These are phyloP conservation scores for Marronus borbonicus DNA, from an alignment of 2,888 invertebrate genomes.

Conservation along the genomic window DNA sequence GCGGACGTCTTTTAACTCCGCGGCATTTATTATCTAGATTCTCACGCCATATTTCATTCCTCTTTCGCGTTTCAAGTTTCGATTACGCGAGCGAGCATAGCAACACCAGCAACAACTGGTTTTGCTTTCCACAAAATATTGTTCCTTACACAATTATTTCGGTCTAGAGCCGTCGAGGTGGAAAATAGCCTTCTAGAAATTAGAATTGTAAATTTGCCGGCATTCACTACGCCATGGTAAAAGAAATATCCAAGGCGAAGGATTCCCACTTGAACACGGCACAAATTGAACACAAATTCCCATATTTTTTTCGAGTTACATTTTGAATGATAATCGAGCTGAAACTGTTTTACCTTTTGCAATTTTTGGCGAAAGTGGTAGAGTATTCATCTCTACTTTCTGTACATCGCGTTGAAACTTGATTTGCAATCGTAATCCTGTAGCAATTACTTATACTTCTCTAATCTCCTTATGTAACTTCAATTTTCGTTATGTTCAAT, in stretches of 20 bases:
- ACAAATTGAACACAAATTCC: constrained; percentile 43
- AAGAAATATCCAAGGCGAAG: constrained; percentile 28
- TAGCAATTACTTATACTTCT: no score
- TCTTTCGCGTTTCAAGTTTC: constrained; percentile 40
- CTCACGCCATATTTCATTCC: constrained; percentile 42
- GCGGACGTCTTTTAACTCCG: constrained; percentile 39
- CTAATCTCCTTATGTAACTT: no score
- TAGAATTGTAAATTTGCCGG: constrained; percentile 48
- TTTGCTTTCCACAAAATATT: constrained; percentile 44
- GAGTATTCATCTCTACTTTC: no score
- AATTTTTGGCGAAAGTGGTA: not conserved
- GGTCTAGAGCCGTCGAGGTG: constrained; percentile 44
- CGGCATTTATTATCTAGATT: constrained; percentile 44
- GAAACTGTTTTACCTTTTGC: not conserved
- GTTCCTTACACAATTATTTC: constrained; percentile 47
- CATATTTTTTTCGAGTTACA: constrained; percentile 15
- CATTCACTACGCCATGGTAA: constrained; percentile 28
- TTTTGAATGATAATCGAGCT: constrained; percentile 4
- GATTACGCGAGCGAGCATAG: constrained; percentile 33
- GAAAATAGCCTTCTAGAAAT: constrained; percentile 45
- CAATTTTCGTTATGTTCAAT: no score
- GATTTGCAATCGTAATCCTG: no score
- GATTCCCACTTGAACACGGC: constrained; percentile 17
- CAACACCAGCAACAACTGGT: constrained; percentile 42
- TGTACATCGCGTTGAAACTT: no score